Conservation (phyloP, 2,888 invertebrate species). For the Copidosoma aretas region DNA sequence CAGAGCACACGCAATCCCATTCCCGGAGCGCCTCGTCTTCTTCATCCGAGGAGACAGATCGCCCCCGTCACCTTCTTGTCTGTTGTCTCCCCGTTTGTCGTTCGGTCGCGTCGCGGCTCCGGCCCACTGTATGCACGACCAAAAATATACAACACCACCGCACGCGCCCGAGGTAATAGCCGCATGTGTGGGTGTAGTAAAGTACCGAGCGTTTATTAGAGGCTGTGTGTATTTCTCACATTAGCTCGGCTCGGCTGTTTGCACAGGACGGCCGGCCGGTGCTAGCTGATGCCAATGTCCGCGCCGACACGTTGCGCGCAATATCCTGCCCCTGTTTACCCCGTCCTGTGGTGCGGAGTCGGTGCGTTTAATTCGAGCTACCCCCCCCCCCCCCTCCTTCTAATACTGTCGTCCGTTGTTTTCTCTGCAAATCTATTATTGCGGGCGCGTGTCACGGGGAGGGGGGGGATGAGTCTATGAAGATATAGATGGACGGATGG, state of each 20-base stretch:
- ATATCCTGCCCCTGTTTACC: slow-evolving; percentile 57
- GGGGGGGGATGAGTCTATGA: neutral
- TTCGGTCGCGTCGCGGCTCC: slow-evolving; percentile 6
- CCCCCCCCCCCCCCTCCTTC: no score
- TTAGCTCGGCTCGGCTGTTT: slow-evolving; percentile 53
- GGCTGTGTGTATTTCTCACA: slow-evolving; percentile 60
- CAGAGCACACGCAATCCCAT: no score
- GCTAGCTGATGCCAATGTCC: slow-evolving; percentile 35
- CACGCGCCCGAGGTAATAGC: neutral
- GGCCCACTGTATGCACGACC: no score
- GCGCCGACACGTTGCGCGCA: slow-evolving; percentile 56
- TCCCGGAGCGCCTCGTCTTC: neutral
- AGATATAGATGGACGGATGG: no score
- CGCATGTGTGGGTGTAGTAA: neutral
- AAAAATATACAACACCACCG: no score
- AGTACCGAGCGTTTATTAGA: slow-evolving; percentile 30
- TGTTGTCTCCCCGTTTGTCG: slow-evolving; percentile 12
- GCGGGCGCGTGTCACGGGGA: slow-evolving; percentile 38
- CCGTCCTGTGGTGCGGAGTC: slow-evolving; percentile 41
- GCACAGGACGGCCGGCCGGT: slow-evolving; percentile 50
- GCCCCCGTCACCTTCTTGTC: slow-evolving; percentile 22
- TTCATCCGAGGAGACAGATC: slow-evolving; percentile 36
- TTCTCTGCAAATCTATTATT: slow-evolving; percentile 53
- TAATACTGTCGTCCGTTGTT: slow-evolving; percentile 46
- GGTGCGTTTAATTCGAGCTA: slow-evolving; percentile 53